A percentile compares a stretch with the other conserved stretches of the same genome.
Evolutionary conservation across 2,797 vertebrate species (phyloP).

Genomic region (Acomys russatus): DNA sequence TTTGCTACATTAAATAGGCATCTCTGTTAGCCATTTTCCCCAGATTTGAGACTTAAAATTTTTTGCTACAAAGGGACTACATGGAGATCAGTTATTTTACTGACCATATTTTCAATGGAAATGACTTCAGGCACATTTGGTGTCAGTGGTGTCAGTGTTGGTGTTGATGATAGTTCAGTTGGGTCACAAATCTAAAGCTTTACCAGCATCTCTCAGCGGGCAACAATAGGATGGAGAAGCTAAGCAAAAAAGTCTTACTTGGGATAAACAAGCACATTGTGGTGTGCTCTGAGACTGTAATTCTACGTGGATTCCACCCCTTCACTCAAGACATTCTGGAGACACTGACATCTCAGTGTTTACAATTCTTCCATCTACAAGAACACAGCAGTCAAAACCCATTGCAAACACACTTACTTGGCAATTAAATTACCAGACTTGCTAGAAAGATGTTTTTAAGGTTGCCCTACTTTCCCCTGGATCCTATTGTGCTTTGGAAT

Average conservation of each 20-base stretch:
- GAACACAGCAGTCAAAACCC: not conserved
- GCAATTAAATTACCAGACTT: conserved; percentile 22
- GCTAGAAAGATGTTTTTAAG: not conserved
- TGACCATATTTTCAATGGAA: not conserved
- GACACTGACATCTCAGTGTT: not conserved
- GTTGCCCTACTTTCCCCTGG: not conserved
- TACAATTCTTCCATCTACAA: not conserved
- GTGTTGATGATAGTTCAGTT: not conserved
- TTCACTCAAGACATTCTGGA: not conserved
- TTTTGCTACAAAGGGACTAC: not conserved
- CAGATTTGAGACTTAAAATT: not conserved
- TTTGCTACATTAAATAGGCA: not conserved
- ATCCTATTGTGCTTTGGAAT: not conserved
- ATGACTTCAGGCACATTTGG: not conserved
- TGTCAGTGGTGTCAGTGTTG: not conserved
- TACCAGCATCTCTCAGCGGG: not conserved
- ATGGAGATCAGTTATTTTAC: not conserved
- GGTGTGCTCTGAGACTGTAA: not conserved
- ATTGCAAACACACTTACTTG: not conserved
- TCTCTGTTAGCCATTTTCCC: not conserved
- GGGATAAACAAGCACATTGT: not conserved
- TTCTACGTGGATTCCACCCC: not conserved
- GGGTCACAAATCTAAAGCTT: not conserved
- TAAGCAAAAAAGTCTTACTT: not conserved
- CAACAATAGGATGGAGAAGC: not conserved